Base-by-base conservation (phyloP, 1,140 invertebrate genomes). In the Dendrolimus kikuchii region DNA sequence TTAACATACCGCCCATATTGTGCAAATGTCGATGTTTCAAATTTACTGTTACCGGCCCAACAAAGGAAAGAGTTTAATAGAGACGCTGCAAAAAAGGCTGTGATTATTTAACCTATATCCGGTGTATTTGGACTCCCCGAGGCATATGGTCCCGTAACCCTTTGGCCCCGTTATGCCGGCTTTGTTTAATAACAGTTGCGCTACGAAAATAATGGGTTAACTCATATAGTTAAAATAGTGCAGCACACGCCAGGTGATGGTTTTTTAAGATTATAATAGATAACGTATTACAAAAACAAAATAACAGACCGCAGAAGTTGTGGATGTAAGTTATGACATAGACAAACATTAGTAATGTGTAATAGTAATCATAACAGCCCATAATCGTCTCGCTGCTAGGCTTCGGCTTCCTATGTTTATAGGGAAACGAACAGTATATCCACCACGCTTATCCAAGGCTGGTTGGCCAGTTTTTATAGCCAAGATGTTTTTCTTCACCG, bases 61-160 rank as follows among this genome's bases (percentile, higher is more conserved):
- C 68, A 81, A 71, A 68, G 65, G 74, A 81, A 76, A 64, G 79
- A 74, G 71, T 79, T 79, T 77, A 73, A 77, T 77, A 65, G 65
- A 68, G 53, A 71, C 73, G 73, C 77, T 66, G 65, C 61, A 72
- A 77, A 77, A 86, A 82, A 75, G 57, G 57, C 76, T 67, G 71
- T 83, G 83, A 86, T 86, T 86, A 82, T 57, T 81, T 84, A 83
- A 84, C 81, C 83, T 75, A 77, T 84, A 86, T 84, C 83, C 83
- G 74, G 66, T 23, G 23, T 68, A 72, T 69, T 71, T 72, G 66
- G 68, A 71, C 58, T 68, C 59, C 40, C 40, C 48, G 60, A 42
- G 55, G 60, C 83, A 86, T 84, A 81, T 86, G 79, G 71, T 64
- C 71, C 46, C 62, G 47, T 86, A 86, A 86, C 83, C 83, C 83